A percentile compares a stretch with the other conserved stretches of the same genome.
These are phyloP conservation scores for Channa striata DNA, from an alignment of 2,797 vertebrate genomes.

Conservation along the genomic window DNA sequence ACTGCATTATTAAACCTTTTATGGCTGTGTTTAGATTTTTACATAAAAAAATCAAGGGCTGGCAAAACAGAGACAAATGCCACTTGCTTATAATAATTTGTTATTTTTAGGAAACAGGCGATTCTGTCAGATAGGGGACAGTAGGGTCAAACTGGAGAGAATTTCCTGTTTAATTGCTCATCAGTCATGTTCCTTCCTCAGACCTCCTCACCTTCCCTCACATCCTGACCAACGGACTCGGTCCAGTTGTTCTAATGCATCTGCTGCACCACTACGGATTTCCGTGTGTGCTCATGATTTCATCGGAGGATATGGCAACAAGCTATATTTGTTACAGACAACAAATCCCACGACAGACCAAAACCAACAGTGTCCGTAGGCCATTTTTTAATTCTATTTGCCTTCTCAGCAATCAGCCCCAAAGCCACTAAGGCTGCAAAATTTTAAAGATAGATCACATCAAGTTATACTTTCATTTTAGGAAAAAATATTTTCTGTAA, in stretches of 20 bases:
- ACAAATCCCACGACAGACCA: not conserved
- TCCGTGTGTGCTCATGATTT: slow-evolving; percentile 2
- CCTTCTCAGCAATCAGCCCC: no score
- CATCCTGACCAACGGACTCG: slow-evolving; percentile 46
- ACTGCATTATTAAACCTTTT: no score
- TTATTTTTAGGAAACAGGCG: not conserved
- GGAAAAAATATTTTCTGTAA: not conserved
- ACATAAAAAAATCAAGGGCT: no score
- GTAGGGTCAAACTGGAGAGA: slow-evolving; percentile 27
- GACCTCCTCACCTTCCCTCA: slow-evolving; percentile 27
- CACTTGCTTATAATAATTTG: no score
- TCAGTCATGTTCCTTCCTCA: slow-evolving; percentile 45
- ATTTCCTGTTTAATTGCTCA: slow-evolving; percentile 49
- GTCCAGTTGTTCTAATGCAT: slow-evolving; percentile 22
- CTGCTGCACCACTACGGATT: slow-evolving; percentile 23
- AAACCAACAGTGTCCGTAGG: no score
- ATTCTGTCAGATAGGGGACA: slow-evolving; percentile 43
- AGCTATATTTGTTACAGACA: not conserved
- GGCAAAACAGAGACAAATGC: no score
- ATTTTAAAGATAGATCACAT: not conserved
- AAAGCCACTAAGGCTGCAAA: no score
- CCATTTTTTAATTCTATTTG: no score
- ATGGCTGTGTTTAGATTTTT: no score
- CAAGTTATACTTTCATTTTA: not conserved
- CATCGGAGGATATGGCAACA: not conserved